Evolutionary conservation across 2,113 vertebrate species (phyloP), one percentile per base, ranked within the genome.

Genomic region (Neopipo cinnamomea): DNA sequence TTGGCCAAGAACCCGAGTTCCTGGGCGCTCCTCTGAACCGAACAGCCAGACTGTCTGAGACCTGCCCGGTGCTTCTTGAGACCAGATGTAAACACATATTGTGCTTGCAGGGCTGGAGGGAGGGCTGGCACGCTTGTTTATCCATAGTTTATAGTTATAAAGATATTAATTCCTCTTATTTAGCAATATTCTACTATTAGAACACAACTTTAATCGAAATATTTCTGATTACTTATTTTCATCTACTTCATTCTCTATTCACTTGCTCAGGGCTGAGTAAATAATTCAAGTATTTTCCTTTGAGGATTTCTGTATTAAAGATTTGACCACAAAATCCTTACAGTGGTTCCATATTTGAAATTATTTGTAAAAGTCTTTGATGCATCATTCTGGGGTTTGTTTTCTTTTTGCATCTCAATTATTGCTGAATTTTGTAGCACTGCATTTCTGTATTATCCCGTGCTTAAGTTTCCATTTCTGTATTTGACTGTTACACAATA

Each of bases 71-170:
- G 80, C 86, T 93, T 72, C 92, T 89, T 68, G 86, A 93, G 93
- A 92, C 44, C 96, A 96, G 93, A 21, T 96, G 95, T 44, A 96
- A 89, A 85, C 77, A 92, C 95, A 92, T 85, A 91, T 89, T 96
- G 93, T 96, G 83, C 88, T 94, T 68, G 77, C 92, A 91, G 91
- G 84, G 53, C 37, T 39, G 92, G 41, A 68, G 79, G 81, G 71
- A 85, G 80, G 67, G 73, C 88, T 95, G 93, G 91, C 91, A 22
- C 2, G 21, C 83, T 53, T 73, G 27, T 63, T 86, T 65, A 27
- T 78, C 37, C 76, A 22, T 27, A 0, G 37, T 59, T 68, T 30
- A 53, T 79, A 72, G 33, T 78, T 24, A 23, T 5, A 49, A 85
- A 70, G 52, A 9, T 61, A 33, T 50, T 89, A 82, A 53, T 91